Conservation (phyloP, 2,797 vertebrate genomes). For the Sebastes oblongus region DNA sequence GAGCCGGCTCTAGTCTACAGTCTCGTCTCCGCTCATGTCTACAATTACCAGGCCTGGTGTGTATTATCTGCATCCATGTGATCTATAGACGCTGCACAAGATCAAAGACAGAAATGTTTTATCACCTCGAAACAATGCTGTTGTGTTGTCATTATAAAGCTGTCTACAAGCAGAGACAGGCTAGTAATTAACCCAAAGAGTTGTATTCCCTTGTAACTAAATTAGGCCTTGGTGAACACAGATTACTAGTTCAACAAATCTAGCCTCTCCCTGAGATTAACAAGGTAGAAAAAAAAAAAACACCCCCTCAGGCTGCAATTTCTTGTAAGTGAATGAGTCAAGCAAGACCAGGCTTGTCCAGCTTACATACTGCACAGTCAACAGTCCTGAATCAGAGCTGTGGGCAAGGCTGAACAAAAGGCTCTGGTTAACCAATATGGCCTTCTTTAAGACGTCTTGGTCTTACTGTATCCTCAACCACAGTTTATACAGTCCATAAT, state of each 20-base stretch:
- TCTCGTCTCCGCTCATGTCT: conserved; percentile 8
- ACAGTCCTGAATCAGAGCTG: conserved; percentile 23
- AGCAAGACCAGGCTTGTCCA: conserved; percentile 55
- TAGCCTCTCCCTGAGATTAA: conserved; percentile 2
- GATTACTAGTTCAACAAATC: conserved; percentile 13
- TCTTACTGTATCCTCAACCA: conserved; percentile 15
- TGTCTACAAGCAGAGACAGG: not conserved
- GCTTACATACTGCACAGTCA: conserved; percentile 12
- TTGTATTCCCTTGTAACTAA: conserved; percentile 11
- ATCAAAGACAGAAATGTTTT: conserved; percentile 30
- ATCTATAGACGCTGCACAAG: not conserved
- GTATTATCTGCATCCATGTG: not conserved
- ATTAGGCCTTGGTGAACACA: not conserved
- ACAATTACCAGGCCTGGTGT: conserved; percentile 36
- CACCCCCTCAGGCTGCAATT: conserved; percentile 27
- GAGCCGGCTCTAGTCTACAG: not conserved
- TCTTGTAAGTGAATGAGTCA: conserved; percentile 42
- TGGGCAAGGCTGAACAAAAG: conserved; percentile 43
- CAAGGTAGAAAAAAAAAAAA: conserved; percentile 23
- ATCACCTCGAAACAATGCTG: not conserved
- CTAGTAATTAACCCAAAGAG: conserved; percentile 5
- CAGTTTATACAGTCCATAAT: conserved; percentile 42
- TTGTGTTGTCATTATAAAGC: conserved; percentile 48
- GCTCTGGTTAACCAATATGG: conserved; percentile 51
- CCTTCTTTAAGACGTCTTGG: not conserved